Base-by-base conservation (phyloP, 2,888 invertebrate genomes). In the Drosophila helvetica region DNA sequence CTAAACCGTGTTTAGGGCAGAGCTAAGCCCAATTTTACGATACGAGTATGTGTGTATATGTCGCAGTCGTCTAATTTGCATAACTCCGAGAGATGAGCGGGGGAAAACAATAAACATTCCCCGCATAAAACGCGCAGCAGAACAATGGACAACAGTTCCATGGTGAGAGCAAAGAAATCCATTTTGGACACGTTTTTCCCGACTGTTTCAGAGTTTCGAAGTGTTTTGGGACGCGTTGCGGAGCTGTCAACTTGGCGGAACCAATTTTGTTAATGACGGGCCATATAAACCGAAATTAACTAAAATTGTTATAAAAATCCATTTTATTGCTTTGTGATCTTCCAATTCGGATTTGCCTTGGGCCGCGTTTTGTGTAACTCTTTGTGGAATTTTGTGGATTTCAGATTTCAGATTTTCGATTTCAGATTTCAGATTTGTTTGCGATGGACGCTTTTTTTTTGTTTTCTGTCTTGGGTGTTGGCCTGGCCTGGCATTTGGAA, bases 221-320 rank as follows among this genome's bases (percentile, higher is more conserved):
- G 64, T 52, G 64, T 50, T 55, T 60, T 72, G 67, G 57, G n/a
- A 78, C 76, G 85, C 75, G 79, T 75, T 77, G 86, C 65, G 65
- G 70, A 87, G 77, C 73, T 85, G 80, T 87, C 78, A 89, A 80
- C 61, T 73, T 72, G 88, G 80, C 88, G 86, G 78, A 84, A 86
- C 88, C 60, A 79, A 89, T 84, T 84, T 81, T 78, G 77, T 81
- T 89, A 87, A 88, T 87, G 86, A 81, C 72, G 61, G 74, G 58
- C 77, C 66, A 75, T 85, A 87, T 80, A 85, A 84, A 69, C 71
- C 62, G 60, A 82, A 86, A 85, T 85, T 61, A 89, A 77, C 86
- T 71, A 67, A 86, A 88, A 78, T 78, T 76, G 86, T 77, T 86
- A 77, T 83, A 87, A 83, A 83, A 83, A 65, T 56, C 51, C 72